Evolutionary conservation across 1,140 invertebrate genomes (phyloP).

Genomic region (Mactra quadrangularis): DNA sequence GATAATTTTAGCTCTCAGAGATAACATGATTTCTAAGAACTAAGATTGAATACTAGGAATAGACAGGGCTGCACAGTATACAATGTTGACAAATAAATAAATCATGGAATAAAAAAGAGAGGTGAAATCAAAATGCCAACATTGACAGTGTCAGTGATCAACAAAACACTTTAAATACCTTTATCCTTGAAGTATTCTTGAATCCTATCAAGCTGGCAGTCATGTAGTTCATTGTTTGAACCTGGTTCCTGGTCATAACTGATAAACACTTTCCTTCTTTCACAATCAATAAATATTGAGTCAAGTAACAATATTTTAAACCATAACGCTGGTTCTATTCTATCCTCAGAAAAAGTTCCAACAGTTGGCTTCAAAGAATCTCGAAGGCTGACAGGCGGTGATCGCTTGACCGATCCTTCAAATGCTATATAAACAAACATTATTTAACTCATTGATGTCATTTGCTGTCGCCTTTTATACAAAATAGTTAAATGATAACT

Average conservation of each 20-base stretch:
- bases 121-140: no score
- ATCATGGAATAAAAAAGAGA: no score
- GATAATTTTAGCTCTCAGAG: no score
- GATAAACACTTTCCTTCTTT: slow-evolving; percentile 21
- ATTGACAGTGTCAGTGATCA: no score
- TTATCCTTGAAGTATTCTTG: slow-evolving; percentile 26
- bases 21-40: no score
- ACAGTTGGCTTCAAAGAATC: slow-evolving; percentile 35
- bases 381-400: slow-evolving; percentile 19
- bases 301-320: slow-evolving; percentile 46
- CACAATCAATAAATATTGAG: slow-evolving; percentile 47
- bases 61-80: no score
- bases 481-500: neutral
- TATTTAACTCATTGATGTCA: neutral
- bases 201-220: neutral
- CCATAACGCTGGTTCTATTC: slow-evolving; percentile 49
- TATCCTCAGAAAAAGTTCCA: slow-evolving; percentile 18
- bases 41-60: no score
- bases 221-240: neutral
- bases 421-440: slow-evolving; percentile 39
- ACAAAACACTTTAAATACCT: no score
- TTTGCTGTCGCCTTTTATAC: neutral
- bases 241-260: slow-evolving; percentile 3
- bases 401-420: neutral
- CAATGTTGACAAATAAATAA: no score